Evolutionary conservation across 2,888 invertebrate species (phyloP).

Genomic region (Serripes groenlandicus): DNA sequence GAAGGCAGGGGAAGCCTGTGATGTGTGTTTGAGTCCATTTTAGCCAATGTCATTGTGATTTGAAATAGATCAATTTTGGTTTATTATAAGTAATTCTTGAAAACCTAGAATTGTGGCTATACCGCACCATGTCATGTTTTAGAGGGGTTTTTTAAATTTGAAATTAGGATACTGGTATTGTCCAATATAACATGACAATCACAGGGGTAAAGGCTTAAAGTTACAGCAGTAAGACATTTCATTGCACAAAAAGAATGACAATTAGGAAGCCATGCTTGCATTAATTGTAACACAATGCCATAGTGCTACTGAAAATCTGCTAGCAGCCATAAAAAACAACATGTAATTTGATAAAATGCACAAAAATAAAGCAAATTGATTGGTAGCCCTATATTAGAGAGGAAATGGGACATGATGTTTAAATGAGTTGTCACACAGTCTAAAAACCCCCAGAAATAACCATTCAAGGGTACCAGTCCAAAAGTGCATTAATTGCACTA

Average conservation of each 20-base stretch:
- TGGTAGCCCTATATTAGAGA: constrained; percentile 1
- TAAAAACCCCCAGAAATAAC: constrained; percentile 1
- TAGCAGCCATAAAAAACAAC: not conserved
- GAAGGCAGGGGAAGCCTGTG: too few species aligned
- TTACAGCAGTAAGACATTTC: too few species aligned
- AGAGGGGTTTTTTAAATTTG: too few species aligned
- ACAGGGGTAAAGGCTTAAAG: too few species aligned
- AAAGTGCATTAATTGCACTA: constrained; percentile 12
- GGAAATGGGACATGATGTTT: constrained; percentile 22
- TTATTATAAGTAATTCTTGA: too few species aligned
- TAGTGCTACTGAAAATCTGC: constrained; percentile 6
- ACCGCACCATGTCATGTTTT: too few species aligned
- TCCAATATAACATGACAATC: too few species aligned
- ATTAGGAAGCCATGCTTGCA: not conserved
- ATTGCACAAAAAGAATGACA: not conserved
- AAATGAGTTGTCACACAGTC: constrained; percentile 8
- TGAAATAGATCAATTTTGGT: too few species aligned
- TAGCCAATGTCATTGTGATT: too few species aligned
- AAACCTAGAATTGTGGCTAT: too few species aligned
- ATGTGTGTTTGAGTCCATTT: too few species aligned
- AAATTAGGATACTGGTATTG: too few species aligned
- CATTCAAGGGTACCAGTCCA: constrained; percentile 13
- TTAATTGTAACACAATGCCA: not conserved
- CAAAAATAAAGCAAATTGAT: constrained; percentile 10
- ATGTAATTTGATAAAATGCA: constrained; percentile 9